These are phyloP conservation scores for Percina caprodes DNA, from an alignment of 2,113 vertebrate species.

Conservation along the genomic window DNA sequence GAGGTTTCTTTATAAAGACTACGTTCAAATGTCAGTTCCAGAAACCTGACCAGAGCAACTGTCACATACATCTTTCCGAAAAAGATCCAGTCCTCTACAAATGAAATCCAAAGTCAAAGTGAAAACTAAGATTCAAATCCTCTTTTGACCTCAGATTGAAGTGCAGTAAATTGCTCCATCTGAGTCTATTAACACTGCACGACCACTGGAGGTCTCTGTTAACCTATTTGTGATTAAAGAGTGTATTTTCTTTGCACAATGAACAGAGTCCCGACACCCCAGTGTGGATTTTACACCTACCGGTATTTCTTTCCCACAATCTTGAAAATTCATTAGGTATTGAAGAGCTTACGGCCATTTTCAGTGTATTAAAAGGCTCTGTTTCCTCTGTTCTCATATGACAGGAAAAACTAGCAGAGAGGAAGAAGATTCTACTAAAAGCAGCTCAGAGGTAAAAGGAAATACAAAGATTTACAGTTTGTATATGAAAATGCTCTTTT, in stretches of 20 bases:
- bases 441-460: conserved; percentile 90
- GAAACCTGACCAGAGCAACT: background rate
- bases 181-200: conserved; percentile 12
- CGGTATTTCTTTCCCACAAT: background rate
- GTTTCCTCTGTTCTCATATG: conserved; percentile 53
- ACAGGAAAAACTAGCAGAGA: conserved; percentile 92
- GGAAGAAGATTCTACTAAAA: conserved; percentile 91
- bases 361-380: conserved; percentile 41
- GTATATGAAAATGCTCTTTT: conserved; percentile 7
- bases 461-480: conserved; percentile 13
- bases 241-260: background rate
- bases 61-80: background rate
- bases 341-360: conserved; percentile 49
- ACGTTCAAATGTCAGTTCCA: background rate
- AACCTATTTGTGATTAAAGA: conserved; percentile 27
- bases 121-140: background rate
- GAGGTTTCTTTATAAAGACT: background rate
- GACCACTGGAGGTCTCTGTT: conserved; percentile 77
- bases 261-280: conserved; percentile 3
- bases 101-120: no score
- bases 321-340: conserved; percentile 53
- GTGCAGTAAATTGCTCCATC: no score
- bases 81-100: background rate
- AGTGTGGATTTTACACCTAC: conserved; percentile 8
- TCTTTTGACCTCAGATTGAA: background rate